phyloP scores from a whole-genome alignment of 2,113 vertebrate species.

The Enhydra lutris region DNA sequence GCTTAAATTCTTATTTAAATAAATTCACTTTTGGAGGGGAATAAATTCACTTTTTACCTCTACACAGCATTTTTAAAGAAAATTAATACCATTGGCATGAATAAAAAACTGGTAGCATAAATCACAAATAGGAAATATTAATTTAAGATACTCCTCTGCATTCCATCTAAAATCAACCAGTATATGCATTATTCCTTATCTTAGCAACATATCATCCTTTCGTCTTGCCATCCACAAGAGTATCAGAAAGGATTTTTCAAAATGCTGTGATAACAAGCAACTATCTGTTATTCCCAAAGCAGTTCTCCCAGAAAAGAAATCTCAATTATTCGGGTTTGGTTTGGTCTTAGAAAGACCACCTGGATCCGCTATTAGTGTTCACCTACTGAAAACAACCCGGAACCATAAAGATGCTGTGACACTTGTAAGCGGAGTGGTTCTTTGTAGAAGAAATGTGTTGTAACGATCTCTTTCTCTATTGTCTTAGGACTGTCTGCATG shows the following conservation, averaged over 20 bases:
- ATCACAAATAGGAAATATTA: background rate
- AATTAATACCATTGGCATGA: background rate
- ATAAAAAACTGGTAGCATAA: background rate
- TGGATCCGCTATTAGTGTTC: background rate
- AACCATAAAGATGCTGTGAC: background rate
- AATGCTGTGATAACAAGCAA: background rate
- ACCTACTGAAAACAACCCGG: background rate
- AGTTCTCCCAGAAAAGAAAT: background rate
- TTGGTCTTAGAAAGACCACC: background rate
- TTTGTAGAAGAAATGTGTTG: background rate
- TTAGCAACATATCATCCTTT: background rate
- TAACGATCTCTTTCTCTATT: background rate
- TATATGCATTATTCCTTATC: background rate
- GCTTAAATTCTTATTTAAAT: slow-evolving; percentile 7
- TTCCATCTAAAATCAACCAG: background rate
- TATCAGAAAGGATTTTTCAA: background rate
- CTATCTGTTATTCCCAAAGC: background rate
- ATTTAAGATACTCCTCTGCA: background rate
- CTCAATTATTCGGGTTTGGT: background rate
- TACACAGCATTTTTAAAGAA: slow-evolving; percentile 29
- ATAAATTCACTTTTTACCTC: background rate
- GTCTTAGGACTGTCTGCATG: background rate
- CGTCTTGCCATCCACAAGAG: background rate
- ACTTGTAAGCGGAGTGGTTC: background rate
- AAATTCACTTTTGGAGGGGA: background rate